Base-by-base conservation (phyloP, 2,888 invertebrate species). In the Raillietiella orientalis region DNA sequence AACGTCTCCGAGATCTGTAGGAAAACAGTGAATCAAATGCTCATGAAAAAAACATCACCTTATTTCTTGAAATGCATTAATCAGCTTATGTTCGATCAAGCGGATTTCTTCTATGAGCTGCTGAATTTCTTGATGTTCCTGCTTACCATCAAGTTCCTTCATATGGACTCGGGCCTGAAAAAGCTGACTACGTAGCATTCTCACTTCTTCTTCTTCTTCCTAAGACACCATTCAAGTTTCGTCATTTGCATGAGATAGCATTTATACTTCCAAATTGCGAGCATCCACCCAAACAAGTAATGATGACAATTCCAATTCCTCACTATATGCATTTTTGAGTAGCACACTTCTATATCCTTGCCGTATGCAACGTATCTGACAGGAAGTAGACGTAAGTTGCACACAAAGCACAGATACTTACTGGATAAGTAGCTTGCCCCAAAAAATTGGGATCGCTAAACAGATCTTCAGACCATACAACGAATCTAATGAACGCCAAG, bases 391-490 rank as follows among this genome's bases (percentile, higher is more conserved):
- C 17, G 28, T 17, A n/a, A 15, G n/a, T 9, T 23, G 14, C 16
- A 23, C 21, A 12, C 8, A 21, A 11, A 16, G 4, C 5, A 20
- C 10, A 16, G 9, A 27, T 42, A 43, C 50, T 48, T 36, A 84
- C 56, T 0, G 90, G 82, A 50, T 66, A 84, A 8, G 77, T 75
- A 21, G 79, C 77, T 50, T 96, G 93, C 1, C 90, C 90, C 31
- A 90, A 69, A 45, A 90, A 84, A 52, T 84, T 84, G 8, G 66
- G 71, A 39, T 90, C 90, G 0, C 84, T 84, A 49, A 96, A 93
- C 55, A 84, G 74, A 43, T 96, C 93, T 45, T 84, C 87, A 46
- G 84, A 84, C 46, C 77, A 70, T 0, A 84, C 72, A 21, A 70
- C 56, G 46, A 90, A 84, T 19, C 84, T 20, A 4, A 49, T 48